Evolutionary conservation across 2,888 invertebrate species (phyloP), one percentile per base, ranked within the genome.

Genomic region (Cheilosia pagana): DNA sequence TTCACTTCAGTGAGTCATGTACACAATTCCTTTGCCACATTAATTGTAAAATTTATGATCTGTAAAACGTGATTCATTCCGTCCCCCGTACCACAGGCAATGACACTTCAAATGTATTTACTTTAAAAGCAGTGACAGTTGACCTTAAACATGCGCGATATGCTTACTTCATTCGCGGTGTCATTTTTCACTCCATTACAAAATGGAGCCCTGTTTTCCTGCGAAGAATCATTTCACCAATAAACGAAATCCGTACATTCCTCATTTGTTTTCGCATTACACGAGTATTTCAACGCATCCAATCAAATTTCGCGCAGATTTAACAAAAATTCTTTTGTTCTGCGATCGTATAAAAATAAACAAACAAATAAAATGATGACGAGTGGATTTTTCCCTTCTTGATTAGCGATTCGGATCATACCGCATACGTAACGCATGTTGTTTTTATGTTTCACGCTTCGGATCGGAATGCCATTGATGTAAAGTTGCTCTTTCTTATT

Each of bases 341-440:
- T 63, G 70, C 14, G 57, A 45, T 74, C 12, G 21, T 12, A 21
- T 19, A 14, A n/a, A 39, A 50, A 35, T 16, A 35, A 35, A 16
- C 25, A 62, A 41, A 31, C 39, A 52, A 16, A 7, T 19, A 57
- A 63, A 41, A 25, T 28, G 19, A 48, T 50, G 68, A 60, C 50
- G 59, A 43, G 71, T 45, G 65, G 25, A 57, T 74, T 74, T 81
- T 43, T 43, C 21, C 16, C 16, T 48, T 55, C n/a, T 41, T 65
- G 16, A 76, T 76, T 65, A 52, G 45, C 35, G 59, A 43, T 39
- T 81, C 74, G 48, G 67, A 74, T 74, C 67, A 67, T 63, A 52
- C 41, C 12, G 12, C 31, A 35, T 35, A 16, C 50, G 43, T 41
- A 43, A 21, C 41, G 41, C 53, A 62, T 62, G 62, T 63, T 74